Percentiles rank a stretch among this genome's conserved stretches.
phyloP scores from a whole-genome alignment of 2,888 invertebrate species.

The Strigamia crassipes region DNA sequence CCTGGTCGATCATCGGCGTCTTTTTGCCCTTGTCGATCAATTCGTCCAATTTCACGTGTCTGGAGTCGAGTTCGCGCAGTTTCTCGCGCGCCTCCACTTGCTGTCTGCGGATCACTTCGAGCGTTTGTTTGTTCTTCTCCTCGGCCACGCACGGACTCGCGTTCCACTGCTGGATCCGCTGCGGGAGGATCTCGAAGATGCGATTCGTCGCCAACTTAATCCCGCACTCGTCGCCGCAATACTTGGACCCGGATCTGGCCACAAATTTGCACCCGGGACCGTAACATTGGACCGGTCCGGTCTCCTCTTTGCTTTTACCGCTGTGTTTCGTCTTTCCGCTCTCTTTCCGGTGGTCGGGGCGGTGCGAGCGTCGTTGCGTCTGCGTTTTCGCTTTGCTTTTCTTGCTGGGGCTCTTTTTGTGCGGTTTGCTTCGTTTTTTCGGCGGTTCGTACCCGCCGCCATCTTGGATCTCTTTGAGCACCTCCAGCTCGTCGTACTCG shows the following conservation, averaged over 20 bases:
- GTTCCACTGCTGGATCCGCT: slow-evolving; percentile 92
- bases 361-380: slow-evolving; percentile 44
- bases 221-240: slow-evolving; percentile 91
- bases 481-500: neutral
- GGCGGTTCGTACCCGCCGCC: slow-evolving; percentile 44
- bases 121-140: slow-evolving; percentile 70
- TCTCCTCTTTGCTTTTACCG: slow-evolving; percentile 22
- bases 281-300: slow-evolving; percentile 77
- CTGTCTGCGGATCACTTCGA: slow-evolving; percentile 74
- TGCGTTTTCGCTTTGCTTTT: slow-evolving; percentile 38
- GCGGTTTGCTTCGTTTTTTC: slow-evolving; percentile 38
- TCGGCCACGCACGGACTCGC: slow-evolving; percentile 84
- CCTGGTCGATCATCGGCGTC: slow-evolving; percentile 67
- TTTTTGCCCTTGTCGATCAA: slow-evolving; percentile 78
- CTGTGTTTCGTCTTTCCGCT: slow-evolving; percentile 49
- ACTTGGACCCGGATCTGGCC: slow-evolving; percentile 82
- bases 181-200: slow-evolving; percentile 73
- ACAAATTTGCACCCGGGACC: slow-evolving; percentile 84
- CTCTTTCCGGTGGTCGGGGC: slow-evolving; percentile 50
- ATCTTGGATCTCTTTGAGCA: slow-evolving; percentile 45
- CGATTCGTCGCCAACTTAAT: slow-evolving; percentile 72
- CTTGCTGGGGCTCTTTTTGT: slow-evolving; percentile 43
- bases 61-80: slow-evolving; percentile 62
- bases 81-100: slow-evolving; percentile 77
- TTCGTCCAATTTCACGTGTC: slow-evolving; percentile 71